Evolutionary conservation across 1,140 invertebrate species (phyloP).

Genomic region (Dinothrombium tinctorium): DNA sequence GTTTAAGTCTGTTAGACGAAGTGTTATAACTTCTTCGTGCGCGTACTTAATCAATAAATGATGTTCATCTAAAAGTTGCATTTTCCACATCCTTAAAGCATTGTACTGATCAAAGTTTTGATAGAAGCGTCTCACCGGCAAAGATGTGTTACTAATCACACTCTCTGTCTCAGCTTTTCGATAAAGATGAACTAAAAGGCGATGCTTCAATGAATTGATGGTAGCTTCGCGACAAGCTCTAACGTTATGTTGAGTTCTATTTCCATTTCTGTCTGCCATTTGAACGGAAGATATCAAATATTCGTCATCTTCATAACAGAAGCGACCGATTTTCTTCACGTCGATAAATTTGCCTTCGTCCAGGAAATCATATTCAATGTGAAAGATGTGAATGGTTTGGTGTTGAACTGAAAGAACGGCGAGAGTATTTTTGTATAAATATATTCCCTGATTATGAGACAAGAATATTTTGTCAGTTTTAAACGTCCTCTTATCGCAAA

Average conservation of each 20-base stretch:
- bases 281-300: slow-evolving; percentile 25
- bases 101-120: slow-evolving; percentile 42
- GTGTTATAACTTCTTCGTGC: slow-evolving; percentile 63
- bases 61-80: slow-evolving; percentile 78
- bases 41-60: slow-evolving; percentile 80
- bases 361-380: slow-evolving; percentile 30
- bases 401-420: slow-evolving; percentile 83
- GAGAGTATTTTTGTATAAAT: slow-evolving; percentile 69
- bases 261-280: too few relatives aligned
- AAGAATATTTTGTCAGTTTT: slow-evolving; percentile 81
- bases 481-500: slow-evolving; percentile 58
- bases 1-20: slow-evolving; percentile 52
- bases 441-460: slow-evolving; percentile 87
- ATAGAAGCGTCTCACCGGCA: slow-evolving; percentile 48
- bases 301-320: slow-evolving; percentile 73
- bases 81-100: slow-evolving; percentile 78
- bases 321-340: slow-evolving; percentile 58
- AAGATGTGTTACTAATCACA: slow-evolving; percentile 32
- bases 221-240: slow-evolving; percentile 45
- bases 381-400: slow-evolving; percentile 84
- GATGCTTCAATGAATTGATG: slow-evolving; percentile 67
- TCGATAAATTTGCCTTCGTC: slow-evolving; percentile 53
- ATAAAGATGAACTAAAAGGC: slow-evolving; percentile 57
- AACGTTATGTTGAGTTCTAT: slow-evolving; percentile 15
- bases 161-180: slow-evolving; percentile 42